A percentile compares a stretch with the other conserved stretches of the same genome.
phyloP scores from a whole-genome alignment of 2,888 invertebrate genomes.

The Punctoribates punctum region DNA sequence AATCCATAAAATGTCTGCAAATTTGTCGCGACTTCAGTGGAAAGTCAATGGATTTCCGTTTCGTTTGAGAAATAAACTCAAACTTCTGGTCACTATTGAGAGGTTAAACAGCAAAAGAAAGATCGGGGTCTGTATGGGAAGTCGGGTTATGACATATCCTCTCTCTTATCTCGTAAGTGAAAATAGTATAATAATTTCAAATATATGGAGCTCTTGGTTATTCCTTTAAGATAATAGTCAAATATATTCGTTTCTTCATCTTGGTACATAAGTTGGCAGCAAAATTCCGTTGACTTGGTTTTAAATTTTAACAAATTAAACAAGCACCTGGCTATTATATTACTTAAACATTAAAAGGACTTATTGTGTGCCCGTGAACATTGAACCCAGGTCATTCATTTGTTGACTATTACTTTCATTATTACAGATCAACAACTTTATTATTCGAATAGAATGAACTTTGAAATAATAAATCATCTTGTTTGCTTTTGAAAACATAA shows the following conservation, averaged over 20 bases:
- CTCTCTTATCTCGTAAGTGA: neutral
- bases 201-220: too few relatives aligned
- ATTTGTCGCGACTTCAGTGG: conserved; percentile 6
- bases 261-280: neutral
- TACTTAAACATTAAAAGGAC: too few relatives aligned
- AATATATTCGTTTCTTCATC: conserved; percentile 13
- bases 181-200: too few relatives aligned
- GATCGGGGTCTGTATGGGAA: neutral
- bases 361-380: too few relatives aligned
- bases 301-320: too few relatives aligned
- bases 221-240: neutral
- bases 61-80: neutral
- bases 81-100: neutral
- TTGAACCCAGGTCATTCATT: too few relatives aligned
- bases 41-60: neutral
- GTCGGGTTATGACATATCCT: neutral
- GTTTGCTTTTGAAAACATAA: too few relatives aligned
- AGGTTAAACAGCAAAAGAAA: neutral
- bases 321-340: too few relatives aligned
- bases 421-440: too few relatives aligned
- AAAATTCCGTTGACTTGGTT: neutral
- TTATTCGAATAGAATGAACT: too few relatives aligned
- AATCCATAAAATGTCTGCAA: neutral
- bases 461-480: too few relatives aligned
- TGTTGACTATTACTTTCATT: too few relatives aligned